These are phyloP conservation scores for Achatina immaculata DNA, from an alignment of 1,140 invertebrate genomes.

Conservation along the genomic window DNA sequence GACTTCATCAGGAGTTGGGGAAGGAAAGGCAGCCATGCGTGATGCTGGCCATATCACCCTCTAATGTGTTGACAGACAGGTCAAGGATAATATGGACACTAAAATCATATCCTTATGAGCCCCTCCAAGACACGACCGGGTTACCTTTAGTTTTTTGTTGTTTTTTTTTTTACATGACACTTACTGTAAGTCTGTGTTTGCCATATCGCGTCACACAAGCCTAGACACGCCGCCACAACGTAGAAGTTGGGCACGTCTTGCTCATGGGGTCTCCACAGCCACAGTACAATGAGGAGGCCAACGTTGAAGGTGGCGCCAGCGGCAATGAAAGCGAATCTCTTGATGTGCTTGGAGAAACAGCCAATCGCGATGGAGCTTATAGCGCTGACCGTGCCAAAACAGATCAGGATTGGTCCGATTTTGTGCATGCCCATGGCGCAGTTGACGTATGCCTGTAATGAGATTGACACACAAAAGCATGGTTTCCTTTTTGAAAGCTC, in stretches of 20 bases:
- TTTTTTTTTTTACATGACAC: no score
- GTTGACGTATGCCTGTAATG: conserved; percentile 20
- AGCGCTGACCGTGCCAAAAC: conserved; percentile 67
- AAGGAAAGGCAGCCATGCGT: no score
- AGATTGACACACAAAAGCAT: background rate
- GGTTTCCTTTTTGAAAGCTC: background rate
- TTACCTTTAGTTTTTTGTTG: no score
- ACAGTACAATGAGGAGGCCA: conserved; percentile 69
- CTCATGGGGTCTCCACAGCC: conserved; percentile 69
- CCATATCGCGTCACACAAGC: conserved; percentile 72
- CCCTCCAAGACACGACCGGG: no score
- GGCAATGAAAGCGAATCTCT: conserved; percentile 67
- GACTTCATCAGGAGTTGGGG: no score
- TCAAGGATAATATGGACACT: background rate
- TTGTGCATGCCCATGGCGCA: conserved; percentile 12
- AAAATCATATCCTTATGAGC: background rate
- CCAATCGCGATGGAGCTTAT: conserved; percentile 66
- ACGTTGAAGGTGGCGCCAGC: conserved; percentile 69
- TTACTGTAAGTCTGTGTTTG: conserved; percentile 72
- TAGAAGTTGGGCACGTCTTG: conserved; percentile 72
- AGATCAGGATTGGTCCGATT: conserved; percentile 69
- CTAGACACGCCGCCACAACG: conserved; percentile 71
- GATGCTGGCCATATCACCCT: no score
- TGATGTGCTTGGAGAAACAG: conserved; percentile 68
- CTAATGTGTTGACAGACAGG: no score